phyloP scores from a whole-genome alignment of 1,140 invertebrate species.

The Atta colombica region DNA sequence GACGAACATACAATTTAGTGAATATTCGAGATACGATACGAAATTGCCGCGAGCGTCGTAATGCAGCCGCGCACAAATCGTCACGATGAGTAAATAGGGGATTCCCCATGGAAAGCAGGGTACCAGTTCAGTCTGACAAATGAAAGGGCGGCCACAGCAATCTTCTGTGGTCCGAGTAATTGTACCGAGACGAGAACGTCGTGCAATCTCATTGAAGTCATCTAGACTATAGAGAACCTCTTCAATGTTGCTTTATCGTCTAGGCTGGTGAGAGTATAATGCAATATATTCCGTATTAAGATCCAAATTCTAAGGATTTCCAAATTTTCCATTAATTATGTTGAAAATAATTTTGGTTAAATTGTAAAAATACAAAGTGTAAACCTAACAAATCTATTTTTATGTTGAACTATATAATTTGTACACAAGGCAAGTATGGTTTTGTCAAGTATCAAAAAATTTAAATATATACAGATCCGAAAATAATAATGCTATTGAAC shows the following conservation, averaged over 20 bases:
- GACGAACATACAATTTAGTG: constrained; percentile 32
- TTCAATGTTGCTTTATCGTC: constrained; percentile 23
- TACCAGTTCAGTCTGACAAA: constrained; percentile 55
- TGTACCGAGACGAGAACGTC: constrained; percentile 36
- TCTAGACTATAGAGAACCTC: constrained; percentile 32
- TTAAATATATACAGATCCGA: too few relatives aligned
- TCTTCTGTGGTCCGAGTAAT: constrained; percentile 52
- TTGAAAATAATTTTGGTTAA: neutral
- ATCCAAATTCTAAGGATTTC: neutral
- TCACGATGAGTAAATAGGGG: constrained; percentile 56
- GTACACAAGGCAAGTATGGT: too few relatives aligned
- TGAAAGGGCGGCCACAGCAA: constrained; percentile 52
- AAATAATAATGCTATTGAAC: too few relatives aligned
- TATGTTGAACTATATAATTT: neutral
- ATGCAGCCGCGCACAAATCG: constrained; percentile 46
- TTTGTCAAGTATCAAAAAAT: too few relatives aligned
- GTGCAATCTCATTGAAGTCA: constrained; percentile 66
- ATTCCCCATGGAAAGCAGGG: constrained; percentile 36
- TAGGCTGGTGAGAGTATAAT: constrained; percentile 4
- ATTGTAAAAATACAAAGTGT: neutral
- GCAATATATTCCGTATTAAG: neutral
- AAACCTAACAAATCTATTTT: neutral
- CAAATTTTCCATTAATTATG: neutral
- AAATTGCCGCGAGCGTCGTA: constrained; percentile 43
- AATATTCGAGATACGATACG: constrained; percentile 37